These are phyloP conservation scores for Marcusenius ussheri DNA, from an alignment of 2,113 vertebrate species.

Conservation along the genomic window DNA sequence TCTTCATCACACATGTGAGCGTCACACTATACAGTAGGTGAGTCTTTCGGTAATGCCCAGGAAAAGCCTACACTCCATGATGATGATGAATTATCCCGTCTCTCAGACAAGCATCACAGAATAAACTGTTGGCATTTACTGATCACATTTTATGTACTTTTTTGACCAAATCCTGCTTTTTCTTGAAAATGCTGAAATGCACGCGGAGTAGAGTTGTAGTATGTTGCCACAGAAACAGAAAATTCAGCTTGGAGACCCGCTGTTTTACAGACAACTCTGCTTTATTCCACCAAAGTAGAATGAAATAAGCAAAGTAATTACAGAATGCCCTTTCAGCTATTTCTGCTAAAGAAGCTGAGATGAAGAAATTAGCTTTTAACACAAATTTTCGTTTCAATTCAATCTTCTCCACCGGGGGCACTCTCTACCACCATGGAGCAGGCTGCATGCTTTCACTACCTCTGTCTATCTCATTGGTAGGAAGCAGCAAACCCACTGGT, in stretches of 20 bases:
- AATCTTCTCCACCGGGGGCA: background rate
- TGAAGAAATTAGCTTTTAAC: background rate
- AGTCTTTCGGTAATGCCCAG: background rate
- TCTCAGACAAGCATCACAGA: background rate
- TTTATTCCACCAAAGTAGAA: background rate
- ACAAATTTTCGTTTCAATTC: background rate
- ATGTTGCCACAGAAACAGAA: background rate
- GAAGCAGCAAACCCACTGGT: background rate
- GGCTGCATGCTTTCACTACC: background rate
- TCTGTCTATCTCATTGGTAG: background rate
- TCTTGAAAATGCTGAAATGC: background rate
- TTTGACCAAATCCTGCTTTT: background rate
- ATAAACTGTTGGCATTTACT: background rate
- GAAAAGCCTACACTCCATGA: background rate
- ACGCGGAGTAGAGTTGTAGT: background rate
- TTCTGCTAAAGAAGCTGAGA: background rate
- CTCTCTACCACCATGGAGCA: background rate
- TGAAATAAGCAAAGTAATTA: background rate
- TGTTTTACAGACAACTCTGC: background rate
- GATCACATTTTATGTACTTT: background rate
- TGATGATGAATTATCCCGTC: background rate
- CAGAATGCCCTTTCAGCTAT: background rate
- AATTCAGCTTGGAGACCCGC: background rate
- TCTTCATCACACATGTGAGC: background rate
- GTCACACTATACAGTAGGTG: background rate